Conservation (phyloP, 2,888 invertebrate genomes). For the Eupithecia abbreviata region DNA sequence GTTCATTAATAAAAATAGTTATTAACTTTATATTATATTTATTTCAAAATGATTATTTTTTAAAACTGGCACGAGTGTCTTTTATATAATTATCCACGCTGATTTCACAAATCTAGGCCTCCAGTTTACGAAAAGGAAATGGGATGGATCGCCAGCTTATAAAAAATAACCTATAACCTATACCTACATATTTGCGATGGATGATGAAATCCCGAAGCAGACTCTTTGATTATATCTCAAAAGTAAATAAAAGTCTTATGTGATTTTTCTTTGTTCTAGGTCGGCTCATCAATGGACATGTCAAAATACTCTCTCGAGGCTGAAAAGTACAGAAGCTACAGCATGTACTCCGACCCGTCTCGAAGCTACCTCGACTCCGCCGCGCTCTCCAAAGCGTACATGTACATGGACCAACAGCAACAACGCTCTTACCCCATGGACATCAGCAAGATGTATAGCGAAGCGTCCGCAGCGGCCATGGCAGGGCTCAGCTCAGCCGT, state of each 20-base stretch:
- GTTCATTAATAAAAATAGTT: background rate
- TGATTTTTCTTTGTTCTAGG: conserved; percentile 80
- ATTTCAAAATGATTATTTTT: too few relatives aligned
- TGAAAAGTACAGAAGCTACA: conserved; percentile 90
- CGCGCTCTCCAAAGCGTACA: conserved; percentile 89
- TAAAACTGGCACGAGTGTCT: too few relatives aligned
- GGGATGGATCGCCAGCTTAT: too few relatives aligned
- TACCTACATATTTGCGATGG: background rate
- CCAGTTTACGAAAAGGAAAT: too few relatives aligned
- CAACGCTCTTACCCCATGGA: conserved; percentile 85
- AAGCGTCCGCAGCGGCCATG: conserved; percentile 85
- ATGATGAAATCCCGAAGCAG: background rate
- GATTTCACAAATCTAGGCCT: too few relatives aligned
- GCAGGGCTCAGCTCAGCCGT: conserved; percentile 79
- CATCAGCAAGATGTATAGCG: conserved; percentile 87
- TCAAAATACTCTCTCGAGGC: conserved; percentile 90
- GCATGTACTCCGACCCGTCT: conserved; percentile 90
- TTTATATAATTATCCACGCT: too few relatives aligned
- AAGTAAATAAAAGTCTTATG: background rate
- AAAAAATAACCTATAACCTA: too few relatives aligned
- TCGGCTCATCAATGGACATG: conserved; percentile 91
- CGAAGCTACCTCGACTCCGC: conserved; percentile 89
- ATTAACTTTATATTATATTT: too few relatives aligned
- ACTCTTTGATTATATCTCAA: background rate
- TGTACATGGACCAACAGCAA: conserved; percentile 88